Base-by-base conservation (phyloP, 2,797 vertebrate genomes). In the Yasuhikotakia modesta region DNA sequence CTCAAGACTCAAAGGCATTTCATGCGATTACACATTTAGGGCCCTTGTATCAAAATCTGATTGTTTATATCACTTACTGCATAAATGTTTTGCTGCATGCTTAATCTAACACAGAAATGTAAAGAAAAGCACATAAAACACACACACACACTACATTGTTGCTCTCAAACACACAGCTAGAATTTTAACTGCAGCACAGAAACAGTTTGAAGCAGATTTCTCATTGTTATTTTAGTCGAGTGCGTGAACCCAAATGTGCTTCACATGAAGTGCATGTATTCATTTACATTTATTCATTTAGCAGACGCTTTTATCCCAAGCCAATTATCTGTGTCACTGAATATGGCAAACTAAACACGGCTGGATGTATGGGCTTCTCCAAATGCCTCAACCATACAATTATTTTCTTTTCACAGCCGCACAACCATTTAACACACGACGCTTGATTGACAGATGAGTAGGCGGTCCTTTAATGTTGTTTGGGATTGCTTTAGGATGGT, bases 231-330 rank as follows among this genome's bases (percentile, higher is more conserved):
- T 57, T 57, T 22, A 57, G 53, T 13, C 21, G 11, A 57, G 53
- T 21, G 24, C 21, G 11, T 24, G 53, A 57, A 55, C 52, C 12
- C 19, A 55, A 55, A 55, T 22, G 53, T 57, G 21, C 19, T 22
- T 57, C 10, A 24, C 4, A 13, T 57, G 11, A 53, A 57, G 53
- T 22, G 53, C 53, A 57, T 13, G 21, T 24, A 57, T 57, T 53
- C 52, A 53, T 53, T 53, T 57, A 57, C 19, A 57, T 57, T 13
- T 57, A 57, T 24, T 57, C 19, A 57, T 57, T 57, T 57, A 24
- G 53, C 53, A 57, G 8, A 57, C 10, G 10, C 21, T 24, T 57
- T 57, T 24, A 57, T 57, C 53, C 57, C 16, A 24, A 58, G 13
- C 57, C 22, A 58, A 27, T 27, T 27, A 58, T 27, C 13, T 58